Evolutionary conservation across 2,113 vertebrate species (phyloP).

Genomic region (Phylloscopus whistleri): DNA sequence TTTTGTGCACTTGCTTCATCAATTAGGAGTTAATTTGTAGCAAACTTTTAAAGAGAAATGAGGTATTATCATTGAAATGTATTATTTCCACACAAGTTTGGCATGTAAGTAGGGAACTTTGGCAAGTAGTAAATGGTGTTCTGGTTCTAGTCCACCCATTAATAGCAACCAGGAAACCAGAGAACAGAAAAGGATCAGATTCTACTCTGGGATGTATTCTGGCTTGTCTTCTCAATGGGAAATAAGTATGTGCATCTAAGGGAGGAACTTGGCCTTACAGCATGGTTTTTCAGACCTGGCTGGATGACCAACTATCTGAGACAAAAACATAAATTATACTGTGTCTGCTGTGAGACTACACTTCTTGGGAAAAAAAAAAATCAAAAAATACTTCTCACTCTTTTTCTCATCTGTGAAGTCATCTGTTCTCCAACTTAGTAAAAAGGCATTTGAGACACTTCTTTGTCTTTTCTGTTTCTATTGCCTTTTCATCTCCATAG

Average conservation of each 20-base stretch:
- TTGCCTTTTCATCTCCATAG: neutral
- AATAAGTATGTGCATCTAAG: neutral
- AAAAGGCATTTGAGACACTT: neutral
- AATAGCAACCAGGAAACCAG: neutral
- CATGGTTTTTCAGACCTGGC: neutral
- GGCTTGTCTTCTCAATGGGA: neutral
- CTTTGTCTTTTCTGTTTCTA: conserved; percentile 19
- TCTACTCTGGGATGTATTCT: neutral
- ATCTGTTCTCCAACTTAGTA: neutral
- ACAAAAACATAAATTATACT: neutral
- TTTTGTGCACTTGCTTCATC: neutral
- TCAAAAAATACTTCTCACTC: neutral
- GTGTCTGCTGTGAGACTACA: neutral
- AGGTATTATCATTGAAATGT: neutral
- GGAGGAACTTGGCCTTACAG: neutral
- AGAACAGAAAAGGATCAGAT: neutral
- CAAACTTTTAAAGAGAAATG: neutral
- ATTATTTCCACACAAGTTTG: neutral
- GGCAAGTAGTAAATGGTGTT: neutral
- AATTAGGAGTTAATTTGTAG: neutral
- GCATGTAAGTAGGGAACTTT: neutral
- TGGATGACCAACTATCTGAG: neutral
- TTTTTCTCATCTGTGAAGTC: neutral
- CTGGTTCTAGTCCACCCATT: neutral
- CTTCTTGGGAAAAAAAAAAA: neutral